Evolutionary conservation across 2,113 vertebrate genomes (phyloP).

Genomic region (Varanus salvator): DNA sequence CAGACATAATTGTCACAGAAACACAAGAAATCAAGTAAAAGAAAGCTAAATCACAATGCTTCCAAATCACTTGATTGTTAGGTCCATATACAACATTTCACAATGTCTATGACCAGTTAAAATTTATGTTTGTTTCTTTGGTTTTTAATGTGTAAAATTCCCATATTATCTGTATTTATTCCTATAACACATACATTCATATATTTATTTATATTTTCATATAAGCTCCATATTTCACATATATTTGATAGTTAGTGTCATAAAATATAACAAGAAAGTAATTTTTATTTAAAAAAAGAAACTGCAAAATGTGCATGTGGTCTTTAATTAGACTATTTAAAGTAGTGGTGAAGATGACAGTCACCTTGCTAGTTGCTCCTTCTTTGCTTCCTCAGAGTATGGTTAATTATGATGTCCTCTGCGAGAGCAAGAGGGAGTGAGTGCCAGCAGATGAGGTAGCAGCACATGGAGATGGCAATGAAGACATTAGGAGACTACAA

Average conservation of each 20-base stretch:
- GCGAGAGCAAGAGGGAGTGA: background rate
- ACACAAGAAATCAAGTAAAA: background rate
- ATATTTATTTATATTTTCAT: constrained; percentile 81
- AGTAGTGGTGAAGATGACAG: background rate
- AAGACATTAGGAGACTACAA: constrained; percentile 88
- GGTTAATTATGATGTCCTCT: background rate
- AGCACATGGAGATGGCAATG: constrained; percentile 39
- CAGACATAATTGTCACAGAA: background rate
- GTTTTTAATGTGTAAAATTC: constrained; percentile 96
- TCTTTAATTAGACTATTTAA: background rate
- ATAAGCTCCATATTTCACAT: constrained; percentile 88
- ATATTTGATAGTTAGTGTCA: constrained; percentile 85
- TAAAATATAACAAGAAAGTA: constrained; percentile 79
- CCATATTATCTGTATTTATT: constrained; percentile 86
- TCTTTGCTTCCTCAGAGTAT: background rate
- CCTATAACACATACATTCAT: too few species aligned
- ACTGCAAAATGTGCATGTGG: background rate
- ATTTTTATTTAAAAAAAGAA: background rate
- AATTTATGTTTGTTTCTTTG: constrained; percentile 76
- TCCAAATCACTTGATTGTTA: background rate
- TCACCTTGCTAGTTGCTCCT: background rate
- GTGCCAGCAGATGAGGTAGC: background rate
- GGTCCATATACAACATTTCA: background rate
- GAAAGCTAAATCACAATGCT: background rate
- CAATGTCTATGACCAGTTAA: background rate